Conservation (phyloP, 2,888 invertebrate genomes). For the Panopea generosa region DNA sequence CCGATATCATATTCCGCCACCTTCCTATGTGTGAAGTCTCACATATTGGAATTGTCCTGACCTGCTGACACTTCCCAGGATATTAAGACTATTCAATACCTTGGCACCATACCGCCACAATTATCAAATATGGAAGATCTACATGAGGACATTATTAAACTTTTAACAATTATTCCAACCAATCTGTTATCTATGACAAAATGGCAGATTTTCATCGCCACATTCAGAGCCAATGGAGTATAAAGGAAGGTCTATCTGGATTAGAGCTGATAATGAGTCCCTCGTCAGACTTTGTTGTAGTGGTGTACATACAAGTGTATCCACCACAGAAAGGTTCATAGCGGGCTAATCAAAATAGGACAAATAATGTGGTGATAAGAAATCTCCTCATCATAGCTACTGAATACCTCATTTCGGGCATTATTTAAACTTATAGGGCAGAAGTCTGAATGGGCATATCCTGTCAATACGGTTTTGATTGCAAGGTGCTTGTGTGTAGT, state of each 20-base stretch:
- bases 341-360: constrained; percentile 37
- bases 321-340: constrained; percentile 13
- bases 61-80: constrained; percentile 27
- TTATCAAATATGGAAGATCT: no score
- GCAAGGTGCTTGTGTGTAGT: not conserved
- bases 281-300: no score
- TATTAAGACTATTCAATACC: constrained; percentile 11
- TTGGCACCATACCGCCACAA: no score
- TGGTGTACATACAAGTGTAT: no score
- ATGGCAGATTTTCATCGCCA: not conserved
- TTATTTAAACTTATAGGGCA: constrained; percentile 41
- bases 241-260: constrained; percentile 1
- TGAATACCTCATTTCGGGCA: constrained; percentile 29
- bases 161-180: no score
- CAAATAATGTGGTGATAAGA: constrained; percentile 31
- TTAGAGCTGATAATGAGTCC: not conserved
- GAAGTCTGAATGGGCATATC: constrained; percentile 29
- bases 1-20: constrained; percentile 11
- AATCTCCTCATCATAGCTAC: constrained; percentile 15
- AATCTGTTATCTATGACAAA: no score
- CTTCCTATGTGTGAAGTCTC: constrained; percentile 21
- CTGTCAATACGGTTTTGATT: constrained; percentile 27
- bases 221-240: not conserved
- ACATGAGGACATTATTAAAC: no score
- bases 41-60: constrained; percentile 2